These are phyloP conservation scores for Dinothrombium tinctorium DNA, from an alignment of 1,140 invertebrate genomes.

Conservation along the genomic window DNA sequence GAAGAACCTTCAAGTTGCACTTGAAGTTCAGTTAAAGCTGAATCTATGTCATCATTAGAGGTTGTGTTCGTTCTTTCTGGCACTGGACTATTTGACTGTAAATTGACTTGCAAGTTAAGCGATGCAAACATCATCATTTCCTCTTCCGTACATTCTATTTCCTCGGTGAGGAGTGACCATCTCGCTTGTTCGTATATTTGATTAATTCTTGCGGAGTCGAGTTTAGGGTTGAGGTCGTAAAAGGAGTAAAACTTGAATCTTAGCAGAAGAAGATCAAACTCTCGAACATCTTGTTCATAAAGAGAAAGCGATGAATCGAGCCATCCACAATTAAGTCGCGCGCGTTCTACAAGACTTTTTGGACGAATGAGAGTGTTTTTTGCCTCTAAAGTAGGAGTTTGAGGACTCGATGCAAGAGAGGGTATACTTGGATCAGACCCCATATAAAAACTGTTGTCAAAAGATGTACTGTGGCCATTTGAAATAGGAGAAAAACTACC, in stretches of 20 bases:
- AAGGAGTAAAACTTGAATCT: slow-evolving; percentile 45
- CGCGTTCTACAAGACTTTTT: slow-evolving; percentile 75
- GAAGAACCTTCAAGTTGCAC: slow-evolving; percentile 53
- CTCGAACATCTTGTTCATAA: slow-evolving; percentile 90
- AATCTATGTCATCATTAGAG: slow-evolving; percentile 58
- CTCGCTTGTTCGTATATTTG: slow-evolving; percentile 98
- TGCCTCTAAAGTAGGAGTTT: slow-evolving; percentile 42
- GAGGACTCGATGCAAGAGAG: slow-evolving; percentile 46
- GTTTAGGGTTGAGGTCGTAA: slow-evolving; percentile 80
- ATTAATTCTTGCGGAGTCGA: slow-evolving; percentile 85
- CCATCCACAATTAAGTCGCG: slow-evolving; percentile 93
- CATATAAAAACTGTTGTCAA: neutral
- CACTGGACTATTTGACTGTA: slow-evolving; percentile 52
- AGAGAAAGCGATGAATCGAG: slow-evolving; percentile 88
- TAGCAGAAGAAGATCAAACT: slow-evolving; percentile 66
- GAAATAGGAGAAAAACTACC: neutral
- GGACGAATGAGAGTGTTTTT: slow-evolving; percentile 51
- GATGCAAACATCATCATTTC: slow-evolving; percentile 97
- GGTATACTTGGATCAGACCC: neutral
- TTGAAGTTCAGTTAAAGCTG: slow-evolving; percentile 71
- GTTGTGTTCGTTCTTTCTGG: slow-evolving; percentile 28
- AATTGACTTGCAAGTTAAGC: slow-evolving; percentile 80
- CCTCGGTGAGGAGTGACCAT: slow-evolving; percentile 89
- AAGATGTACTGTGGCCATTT: neutral
- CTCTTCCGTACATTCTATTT: slow-evolving; percentile 95